Evolutionary conservation across 1,140 invertebrate genomes (phyloP), one percentile per base, ranked within the genome.

Genomic region (Sycobia sp.): DNA sequence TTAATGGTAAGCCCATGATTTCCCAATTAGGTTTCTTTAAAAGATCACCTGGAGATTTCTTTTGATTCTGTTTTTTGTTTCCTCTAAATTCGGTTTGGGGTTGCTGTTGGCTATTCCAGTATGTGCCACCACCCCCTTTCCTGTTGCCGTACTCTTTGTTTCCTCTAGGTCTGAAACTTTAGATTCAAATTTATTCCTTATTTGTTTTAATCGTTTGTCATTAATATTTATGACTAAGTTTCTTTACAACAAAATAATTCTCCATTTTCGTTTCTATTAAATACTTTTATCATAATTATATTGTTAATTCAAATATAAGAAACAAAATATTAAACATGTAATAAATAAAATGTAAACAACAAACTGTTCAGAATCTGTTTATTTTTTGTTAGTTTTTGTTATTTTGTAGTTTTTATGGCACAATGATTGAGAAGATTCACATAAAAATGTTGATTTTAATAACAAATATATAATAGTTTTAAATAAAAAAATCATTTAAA

Each of bases 1-100:
- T 96, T 34, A 90, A 88, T 66, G 89, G 86, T 23, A 98, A 79
- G 56, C 88, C 86, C 18, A 80, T 76, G 59, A 90, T 73, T 68
- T 95, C 92, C 94, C 95, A 98, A 61, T 86, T 86, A 8, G 93
- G 93, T 74, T 93, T 94, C 4, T 90, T 85, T 41, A 97, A 78
- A 51, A 85, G 85, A 55, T 90, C 89, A 50, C 94, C 94, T 22
- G 92, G 89, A 72, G 86, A 86, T 71, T 89, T 89, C 54, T 80
- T 81, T 34, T 79, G 77, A 56, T 76, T 75, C 13, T 73, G 73
- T 36, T 79, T 79, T 14, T 78, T 78, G 14, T 60, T 57, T 10
- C 73, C 68, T 36, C 71, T 72, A 18, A 75, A 73, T 18, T 69
- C 67, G 27, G 61, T 65, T 2, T 62, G 69, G 54, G 72, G 70